These are phyloP conservation scores for Ophion obscuratus DNA, from an alignment of 2,888 invertebrate species.

Conservation along the genomic window DNA sequence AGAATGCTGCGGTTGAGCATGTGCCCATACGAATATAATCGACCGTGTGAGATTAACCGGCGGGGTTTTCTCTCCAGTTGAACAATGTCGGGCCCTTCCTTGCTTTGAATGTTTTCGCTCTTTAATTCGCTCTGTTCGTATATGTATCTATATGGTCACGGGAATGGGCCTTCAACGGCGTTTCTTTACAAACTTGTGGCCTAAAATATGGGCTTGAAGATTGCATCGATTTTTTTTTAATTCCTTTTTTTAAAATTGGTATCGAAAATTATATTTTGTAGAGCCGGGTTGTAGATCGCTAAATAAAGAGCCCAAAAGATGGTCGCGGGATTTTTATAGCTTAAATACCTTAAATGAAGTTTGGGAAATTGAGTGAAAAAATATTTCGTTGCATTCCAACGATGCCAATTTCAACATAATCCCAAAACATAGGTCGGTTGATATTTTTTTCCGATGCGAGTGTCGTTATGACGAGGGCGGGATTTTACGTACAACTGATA, in stretches of 20 bases:
- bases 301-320: no score
- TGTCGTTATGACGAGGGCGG: background rate
- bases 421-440: background rate
- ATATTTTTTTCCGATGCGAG: background rate
- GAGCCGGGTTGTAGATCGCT: no score
- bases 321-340: no score
- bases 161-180: background rate
- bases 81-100: constrained; percentile 44
- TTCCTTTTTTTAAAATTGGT: no score
- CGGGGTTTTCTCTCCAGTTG: constrained; percentile 28
- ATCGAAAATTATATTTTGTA: no score
- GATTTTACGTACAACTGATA: background rate
- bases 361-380: no score
- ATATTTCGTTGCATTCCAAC: no score
- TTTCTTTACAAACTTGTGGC: background rate
- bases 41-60: constrained; percentile 52
- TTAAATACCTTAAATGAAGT: no score
- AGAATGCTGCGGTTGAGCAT: constrained; percentile 5
- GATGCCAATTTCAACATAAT: no score
- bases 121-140: background rate
- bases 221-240: no score
- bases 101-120: background rate
- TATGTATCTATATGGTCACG: background rate
- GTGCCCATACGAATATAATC: constrained; percentile 39
- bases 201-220: background rate